Base-by-base conservation (phyloP, 2,888 invertebrate species). In the Acanthosepion esculentum region DNA sequence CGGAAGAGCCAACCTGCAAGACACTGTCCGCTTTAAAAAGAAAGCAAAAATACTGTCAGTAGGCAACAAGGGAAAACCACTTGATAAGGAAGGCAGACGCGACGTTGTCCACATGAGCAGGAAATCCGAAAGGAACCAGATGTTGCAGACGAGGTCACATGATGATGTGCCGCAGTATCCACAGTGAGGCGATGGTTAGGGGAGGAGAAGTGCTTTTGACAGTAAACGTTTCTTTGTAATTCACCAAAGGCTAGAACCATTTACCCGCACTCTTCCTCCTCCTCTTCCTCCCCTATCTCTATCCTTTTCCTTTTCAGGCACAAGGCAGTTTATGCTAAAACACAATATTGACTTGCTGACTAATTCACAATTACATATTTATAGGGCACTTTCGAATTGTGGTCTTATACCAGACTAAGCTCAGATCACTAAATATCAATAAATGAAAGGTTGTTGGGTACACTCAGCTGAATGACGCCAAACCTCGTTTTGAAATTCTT, bases 81-180 rank as follows among this genome's bases (percentile, higher is more conserved):
- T 78, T 78, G 78, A 78, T 78, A 78, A 78, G n/a, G 78, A 33
- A 78, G 78, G 78, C 78, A 78, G 78, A n/a, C 78, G 78, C n/a
- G 78, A 78, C 78, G 12, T 78, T 78, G 78, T 78, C 78, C 78
- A 78, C 78, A n/a, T 78, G 78, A 78, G 78, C n/a, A n/a, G 78
- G 78, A 78, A 78, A 78, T 78, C 78, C 12, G n/a, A 78, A 78
- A 78, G 78, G 78, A 78, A 78, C 78, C 78, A 78, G 78, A 78
- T 78, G 78, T 78, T 78, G n/a, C 78, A 78, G 78, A 78, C 18
- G 78, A 78, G 33, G 33, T 78, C 78, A 78, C 78, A 78, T 78
- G 78, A 78, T n/a, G 33, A 78, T 78, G n/a, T 78, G 78, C 78
- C 33, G 20, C 59, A 59, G 59, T 55, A 55, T 55, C 55, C 10